Percentiles rank a stretch among this genome's conserved stretches.
These are phyloP conservation scores for Athene noctua DNA, from an alignment of 2,113 vertebrate genomes.

Conservation along the genomic window DNA sequence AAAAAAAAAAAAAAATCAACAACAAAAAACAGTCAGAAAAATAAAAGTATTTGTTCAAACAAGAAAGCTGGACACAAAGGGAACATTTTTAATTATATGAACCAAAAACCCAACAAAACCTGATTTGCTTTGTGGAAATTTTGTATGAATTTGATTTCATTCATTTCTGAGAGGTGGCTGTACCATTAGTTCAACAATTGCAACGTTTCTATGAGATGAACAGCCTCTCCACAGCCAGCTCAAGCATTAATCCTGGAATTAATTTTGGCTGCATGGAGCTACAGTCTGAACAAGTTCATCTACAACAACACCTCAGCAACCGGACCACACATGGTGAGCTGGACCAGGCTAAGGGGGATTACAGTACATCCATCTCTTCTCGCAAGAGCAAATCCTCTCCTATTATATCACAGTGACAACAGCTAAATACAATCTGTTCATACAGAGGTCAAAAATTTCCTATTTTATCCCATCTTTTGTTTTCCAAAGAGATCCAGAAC, in stretches of 20 bases:
- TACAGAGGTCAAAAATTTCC: not conserved
- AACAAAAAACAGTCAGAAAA: not conserved
- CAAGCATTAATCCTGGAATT: slow-evolving; percentile 42
- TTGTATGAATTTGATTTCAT: not conserved
- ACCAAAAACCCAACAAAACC: fast-evolving
- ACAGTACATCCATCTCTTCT: not conserved
- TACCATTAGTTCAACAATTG: not conserved
- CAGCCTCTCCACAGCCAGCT: not conserved
- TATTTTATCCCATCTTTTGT: not conserved
- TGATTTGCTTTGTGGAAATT: not conserved
- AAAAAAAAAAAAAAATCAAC: not conserved
- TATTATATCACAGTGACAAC: not conserved
- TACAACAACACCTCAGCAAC: slow-evolving; percentile 6
- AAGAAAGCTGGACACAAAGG: not conserved
- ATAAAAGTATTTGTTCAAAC: not conserved
- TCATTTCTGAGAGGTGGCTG: not conserved
- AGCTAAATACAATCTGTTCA: not conserved
- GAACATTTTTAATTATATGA: not conserved
- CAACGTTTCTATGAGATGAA: not conserved
- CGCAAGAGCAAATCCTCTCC: slow-evolving; percentile 16
- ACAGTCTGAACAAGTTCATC: not conserved
- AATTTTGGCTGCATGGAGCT: slow-evolving; percentile 14
- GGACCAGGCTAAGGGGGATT: slow-evolving; percentile 31
- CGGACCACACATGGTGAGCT: slow-evolving; percentile 34
- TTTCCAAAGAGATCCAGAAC: not conserved